A percentile compares a stretch with the other conserved stretches of the same genome.
phyloP scores from a whole-genome alignment of 23 tunicate genomes.

The Ciona savignyi region DNA sequence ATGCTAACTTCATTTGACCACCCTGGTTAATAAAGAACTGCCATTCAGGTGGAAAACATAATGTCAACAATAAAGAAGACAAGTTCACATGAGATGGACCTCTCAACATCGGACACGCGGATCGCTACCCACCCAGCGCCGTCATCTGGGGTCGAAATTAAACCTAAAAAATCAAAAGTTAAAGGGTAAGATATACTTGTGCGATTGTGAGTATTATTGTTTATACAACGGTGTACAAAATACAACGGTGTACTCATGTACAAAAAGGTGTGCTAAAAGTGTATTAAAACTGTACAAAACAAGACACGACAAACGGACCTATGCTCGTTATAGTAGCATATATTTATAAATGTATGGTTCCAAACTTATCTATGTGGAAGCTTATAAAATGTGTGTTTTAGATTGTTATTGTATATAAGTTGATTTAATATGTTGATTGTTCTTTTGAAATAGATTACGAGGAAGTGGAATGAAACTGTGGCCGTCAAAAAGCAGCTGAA shows the following conservation, averaged over 20 bases:
- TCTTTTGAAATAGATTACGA: constrained; percentile 33
- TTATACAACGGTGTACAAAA: too few relatives aligned
- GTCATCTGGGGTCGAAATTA: constrained; percentile 66
- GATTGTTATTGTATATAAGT: too few relatives aligned
- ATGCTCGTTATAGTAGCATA: neutral
- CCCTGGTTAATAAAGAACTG: too few relatives aligned
- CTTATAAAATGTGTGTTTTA: too few relatives aligned
- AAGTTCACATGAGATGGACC: constrained; percentile 37
- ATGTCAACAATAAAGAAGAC: constrained; percentile 57
- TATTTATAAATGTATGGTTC: neutral
- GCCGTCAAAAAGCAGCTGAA: constrained; percentile 15
- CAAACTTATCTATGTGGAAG: too few relatives aligned
- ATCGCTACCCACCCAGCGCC: constrained; percentile 46
- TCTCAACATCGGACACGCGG: constrained; percentile 17
- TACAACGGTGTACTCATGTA: too few relatives aligned
- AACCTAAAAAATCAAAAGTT: constrained; percentile 81
- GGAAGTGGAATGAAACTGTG: constrained; percentile 55
- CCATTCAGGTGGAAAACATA: constrained; percentile 38
- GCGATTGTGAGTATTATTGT: too few relatives aligned
- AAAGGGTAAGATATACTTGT: constrained; percentile 51
- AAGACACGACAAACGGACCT: neutral
- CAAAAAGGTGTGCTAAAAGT: too few relatives aligned
- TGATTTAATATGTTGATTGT: too few relatives aligned
- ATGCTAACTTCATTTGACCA: too few relatives aligned
- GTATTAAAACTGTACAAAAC: too few relatives aligned